Percentiles rank a stretch among this genome's conserved stretches.
Evolutionary conservation across 2,888 invertebrate genomes (phyloP).

Genomic region (Emmelina monodactyla): DNA sequence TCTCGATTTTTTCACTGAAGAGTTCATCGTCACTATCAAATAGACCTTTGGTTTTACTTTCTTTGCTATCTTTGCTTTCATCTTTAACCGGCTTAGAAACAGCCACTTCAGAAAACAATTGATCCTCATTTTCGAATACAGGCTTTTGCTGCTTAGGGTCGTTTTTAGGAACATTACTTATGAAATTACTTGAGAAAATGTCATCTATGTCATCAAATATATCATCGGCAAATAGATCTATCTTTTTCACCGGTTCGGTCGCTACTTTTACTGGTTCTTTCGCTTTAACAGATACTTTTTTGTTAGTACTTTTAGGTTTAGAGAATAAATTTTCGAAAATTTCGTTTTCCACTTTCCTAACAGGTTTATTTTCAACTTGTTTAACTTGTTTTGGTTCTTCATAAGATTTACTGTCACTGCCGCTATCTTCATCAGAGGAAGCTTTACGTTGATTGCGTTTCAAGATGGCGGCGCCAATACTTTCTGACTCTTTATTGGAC

Average conservation of each 20-base stretch:
- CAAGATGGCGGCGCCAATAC: conserved; percentile 48
- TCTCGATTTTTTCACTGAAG: too few species aligned
- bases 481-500: conserved; percentile 36
- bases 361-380: conserved; percentile 3
- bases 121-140: conserved; percentile 34
- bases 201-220: conserved; percentile 36
- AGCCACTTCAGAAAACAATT: conserved; percentile 26
- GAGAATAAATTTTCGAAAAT: conserved; percentile 45
- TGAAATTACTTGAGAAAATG: conserved; percentile 5
- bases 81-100: conserved; percentile 9
- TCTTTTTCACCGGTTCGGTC: conserved; percentile 22
- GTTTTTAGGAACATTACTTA: conserved; percentile 9
- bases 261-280: conserved; percentile 14
- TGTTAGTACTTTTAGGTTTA: conserved; percentile 24
- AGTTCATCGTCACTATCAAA: conserved; percentile 30
- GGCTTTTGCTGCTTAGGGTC: conserved; percentile 14
- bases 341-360: conserved; percentile 25
- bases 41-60: conserved; percentile 18
- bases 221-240: conserved; percentile 44
- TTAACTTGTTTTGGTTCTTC: conserved; percentile 6
- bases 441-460: conserved; percentile 36
- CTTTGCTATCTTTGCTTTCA: conserved; percentile 13
- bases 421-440: conserved; percentile 33
- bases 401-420: conserved; percentile 16
- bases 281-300: conserved; percentile 12